Evolutionary conservation across 2,797 vertebrate species (phyloP).

Genomic region (Muscicapa striata): DNA sequence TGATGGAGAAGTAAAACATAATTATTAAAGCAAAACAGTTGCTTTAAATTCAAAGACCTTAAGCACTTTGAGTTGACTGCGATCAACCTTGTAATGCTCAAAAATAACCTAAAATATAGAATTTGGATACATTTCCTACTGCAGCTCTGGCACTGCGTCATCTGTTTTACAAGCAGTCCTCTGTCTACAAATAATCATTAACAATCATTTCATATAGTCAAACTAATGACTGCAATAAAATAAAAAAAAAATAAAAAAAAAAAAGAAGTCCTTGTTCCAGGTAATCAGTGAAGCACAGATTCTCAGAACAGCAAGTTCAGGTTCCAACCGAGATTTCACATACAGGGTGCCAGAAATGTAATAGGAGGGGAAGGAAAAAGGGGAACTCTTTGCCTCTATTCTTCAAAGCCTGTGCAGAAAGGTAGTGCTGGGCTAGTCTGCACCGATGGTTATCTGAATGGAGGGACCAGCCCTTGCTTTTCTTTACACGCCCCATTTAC

Average conservation of each 20-base stretch:
- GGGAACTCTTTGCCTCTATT: conserved; percentile 33
- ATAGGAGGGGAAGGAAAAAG: background rate
- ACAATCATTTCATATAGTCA: conserved; percentile 50
- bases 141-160: background rate
- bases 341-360: conserved; percentile 30
- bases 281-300: conserved; percentile 39
- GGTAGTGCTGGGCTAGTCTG: background rate
- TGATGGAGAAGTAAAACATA: background rate
- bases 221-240: conserved; percentile 17
- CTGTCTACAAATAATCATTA: conserved; percentile 54
- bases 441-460: conserved; percentile 26
- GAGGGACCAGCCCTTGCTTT: conserved; percentile 2
- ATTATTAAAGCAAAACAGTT: background rate
- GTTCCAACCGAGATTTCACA: conserved; percentile 33
- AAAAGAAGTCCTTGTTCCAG: conserved; percentile 20
- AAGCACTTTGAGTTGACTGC: background rate
- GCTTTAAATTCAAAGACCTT: background rate
- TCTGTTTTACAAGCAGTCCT: background rate
- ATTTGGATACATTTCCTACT: background rate
- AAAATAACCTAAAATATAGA: background rate
- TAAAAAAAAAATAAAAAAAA: background rate
- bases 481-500: conserved; percentile 31
- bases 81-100: background rate
- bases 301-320: conserved; percentile 58
- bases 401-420: conserved; percentile 32